These are phyloP conservation scores for Erinaceus europaeus DNA, from an alignment of 2,113 vertebrate genomes.

Conservation along the genomic window DNA sequence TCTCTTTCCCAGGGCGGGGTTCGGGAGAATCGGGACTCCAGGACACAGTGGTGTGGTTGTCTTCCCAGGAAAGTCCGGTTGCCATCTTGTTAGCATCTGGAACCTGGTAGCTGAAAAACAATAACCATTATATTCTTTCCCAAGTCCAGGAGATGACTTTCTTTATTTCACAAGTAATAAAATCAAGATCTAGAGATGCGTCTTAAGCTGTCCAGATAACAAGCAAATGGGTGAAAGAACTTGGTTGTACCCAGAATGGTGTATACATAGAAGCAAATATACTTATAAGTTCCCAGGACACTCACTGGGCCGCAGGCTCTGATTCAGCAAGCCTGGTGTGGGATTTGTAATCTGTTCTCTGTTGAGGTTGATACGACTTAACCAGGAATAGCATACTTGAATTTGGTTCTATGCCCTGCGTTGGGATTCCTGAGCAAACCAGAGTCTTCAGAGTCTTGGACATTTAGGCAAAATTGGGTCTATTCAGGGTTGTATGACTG, in stretches of 20 bases:
- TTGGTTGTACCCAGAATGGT: neutral
- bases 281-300: neutral
- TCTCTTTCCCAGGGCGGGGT: too few relatives aligned
- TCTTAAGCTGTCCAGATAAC: neutral
- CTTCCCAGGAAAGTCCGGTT: too few relatives aligned
- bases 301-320: neutral
- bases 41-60: too few relatives aligned
- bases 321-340: neutral
- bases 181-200: neutral
- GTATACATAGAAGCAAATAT: neutral
- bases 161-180: constrained; percentile 28
- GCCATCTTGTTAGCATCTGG: too few relatives aligned
- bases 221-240: neutral
- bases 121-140: too few relatives aligned
- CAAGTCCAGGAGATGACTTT: too few relatives aligned
- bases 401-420: neutral
- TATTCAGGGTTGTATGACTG: too few relatives aligned
- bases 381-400: too few relatives aligned
- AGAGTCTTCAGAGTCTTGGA: neutral
- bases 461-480: too few relatives aligned
- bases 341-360: neutral
- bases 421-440: neutral
- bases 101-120: too few relatives aligned
- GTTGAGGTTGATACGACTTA: neutral
- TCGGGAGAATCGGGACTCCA: too few relatives aligned